Base-by-base conservation (phyloP, 35 echinoderm and acorn worm genomes). In the Diadema setosum region DNA sequence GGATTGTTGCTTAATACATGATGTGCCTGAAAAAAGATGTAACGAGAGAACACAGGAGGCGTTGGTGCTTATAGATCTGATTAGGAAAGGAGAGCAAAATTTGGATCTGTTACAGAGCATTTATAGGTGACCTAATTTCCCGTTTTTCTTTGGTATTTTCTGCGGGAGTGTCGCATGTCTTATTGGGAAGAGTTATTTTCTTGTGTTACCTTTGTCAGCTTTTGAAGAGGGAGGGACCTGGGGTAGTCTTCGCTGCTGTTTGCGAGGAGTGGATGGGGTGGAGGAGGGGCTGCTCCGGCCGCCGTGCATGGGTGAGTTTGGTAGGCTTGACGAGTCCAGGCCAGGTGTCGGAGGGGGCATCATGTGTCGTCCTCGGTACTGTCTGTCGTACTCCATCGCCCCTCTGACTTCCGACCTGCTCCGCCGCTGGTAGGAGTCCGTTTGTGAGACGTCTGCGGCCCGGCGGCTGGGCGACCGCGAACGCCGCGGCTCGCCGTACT, bases 381-480 rank as follows among this genome's bases (percentile, higher is more conserved):
- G 88, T 74, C 96, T 85, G 12, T 99, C 96, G 56, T 89, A 92
- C 36, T 91, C 90, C 86, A 92, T 86, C 63, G 92, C 92, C 39
- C 91, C 91, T 83, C 96, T 83, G 36, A 83, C 86, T 74, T 99
- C 96, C 31, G 96, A 99, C 32, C 89, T 80, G 31, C 92, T 99
- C 45, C 96, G 82, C 29, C 96, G 85, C 50, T 94, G 93, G 17
- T 58, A 56, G 11, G 93, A 92, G 12, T 82, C 58, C 16, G 41
- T 39, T 21, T 85, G 75, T 23, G 83, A 37, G 37, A 88, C 89
- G 18, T 75, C 89, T 32, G 85, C 46, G 34, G 89, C 57, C 49
- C 86, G 94, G 18, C 93, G 96, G 17, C 93, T 95, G 21, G 93
- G 86, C 24, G 96, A 99, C 32, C 96, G 82, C 0, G 83, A 81